A percentile compares a stretch with the other conserved stretches of the same genome.
Evolutionary conservation across 2,113 vertebrate species (phyloP).

Genomic region (Tachuris rubrigastra): DNA sequence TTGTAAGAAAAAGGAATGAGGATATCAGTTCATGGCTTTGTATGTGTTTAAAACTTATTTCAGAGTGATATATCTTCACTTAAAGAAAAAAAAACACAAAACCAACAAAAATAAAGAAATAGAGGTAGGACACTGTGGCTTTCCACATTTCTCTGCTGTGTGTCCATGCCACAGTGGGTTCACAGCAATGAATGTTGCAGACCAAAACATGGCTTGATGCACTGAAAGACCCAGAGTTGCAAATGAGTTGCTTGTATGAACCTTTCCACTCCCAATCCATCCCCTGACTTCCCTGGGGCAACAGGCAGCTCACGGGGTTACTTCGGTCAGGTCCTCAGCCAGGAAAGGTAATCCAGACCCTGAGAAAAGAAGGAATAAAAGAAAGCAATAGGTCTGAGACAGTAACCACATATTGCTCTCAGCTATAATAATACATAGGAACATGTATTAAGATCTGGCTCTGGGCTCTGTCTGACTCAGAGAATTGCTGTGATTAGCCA

Average conservation of each 20-base stretch:
- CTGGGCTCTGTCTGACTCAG: neutral
- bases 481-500: neutral
- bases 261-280: neutral
- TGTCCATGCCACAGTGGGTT: neutral
- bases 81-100: neutral
- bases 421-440: neutral
- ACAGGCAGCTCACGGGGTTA: neutral
- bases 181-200: neutral
- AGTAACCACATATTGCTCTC: neutral
- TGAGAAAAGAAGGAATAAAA: neutral
- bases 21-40: neutral
- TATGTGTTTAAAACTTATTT: neutral
- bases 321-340: neutral
- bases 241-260: neutral
- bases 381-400: neutral
- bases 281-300: neutral
- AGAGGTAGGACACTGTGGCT: neutral
- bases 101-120: neutral
- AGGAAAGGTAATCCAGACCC: neutral
- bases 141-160: neutral
- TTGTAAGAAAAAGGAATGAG: neutral
- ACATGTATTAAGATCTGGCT: neutral
- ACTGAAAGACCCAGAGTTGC: neutral
- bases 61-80: neutral
- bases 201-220: neutral